Conservation (phyloP, 53 echinoderm and acorn worm species). For the Holothuria scabra region DNA sequence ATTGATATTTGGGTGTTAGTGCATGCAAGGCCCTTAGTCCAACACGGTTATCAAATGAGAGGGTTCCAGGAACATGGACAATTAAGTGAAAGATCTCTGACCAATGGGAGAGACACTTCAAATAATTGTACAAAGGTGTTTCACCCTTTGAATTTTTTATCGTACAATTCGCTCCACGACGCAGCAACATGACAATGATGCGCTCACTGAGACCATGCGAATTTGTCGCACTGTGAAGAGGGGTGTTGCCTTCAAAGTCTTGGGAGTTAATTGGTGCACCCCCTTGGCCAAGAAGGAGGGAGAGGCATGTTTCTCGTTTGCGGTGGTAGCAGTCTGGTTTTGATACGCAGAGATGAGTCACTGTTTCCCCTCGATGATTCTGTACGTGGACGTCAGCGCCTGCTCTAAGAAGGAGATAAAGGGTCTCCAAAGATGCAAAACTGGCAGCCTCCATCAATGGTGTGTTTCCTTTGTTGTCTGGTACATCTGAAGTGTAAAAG, state of each 20-base stretch:
- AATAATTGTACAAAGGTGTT: conserved; percentile 56
- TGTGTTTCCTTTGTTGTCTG: conserved; percentile 9
- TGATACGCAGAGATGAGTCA: conserved; percentile 55
- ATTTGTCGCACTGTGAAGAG: conserved; percentile 65
- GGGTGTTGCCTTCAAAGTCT: conserved; percentile 69
- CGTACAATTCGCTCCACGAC: conserved; percentile 58
- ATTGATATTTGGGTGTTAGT: conserved; percentile 10
- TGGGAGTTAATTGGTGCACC: conserved; percentile 45
- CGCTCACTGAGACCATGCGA: conserved; percentile 28
- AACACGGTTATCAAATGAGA: background rate
- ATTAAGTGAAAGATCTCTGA: background rate
- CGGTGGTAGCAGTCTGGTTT: conserved; percentile 7
- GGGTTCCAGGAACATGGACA: background rate
- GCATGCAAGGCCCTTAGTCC: conserved; percentile 4
- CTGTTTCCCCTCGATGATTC: conserved; percentile 40
- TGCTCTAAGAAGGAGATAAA: conserved; percentile 51
- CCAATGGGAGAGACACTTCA: conserved; percentile 12
- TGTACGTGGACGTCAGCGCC: conserved; percentile 49
- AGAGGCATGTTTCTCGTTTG: background rate
- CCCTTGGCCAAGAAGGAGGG: background rate
- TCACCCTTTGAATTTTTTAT: conserved; percentile 50
- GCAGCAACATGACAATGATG: conserved; percentile 52
- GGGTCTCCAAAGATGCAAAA: conserved; percentile 20
- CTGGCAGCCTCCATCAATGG: conserved; percentile 24
- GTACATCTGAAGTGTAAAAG: background rate